Evolutionary conservation across 2,888 invertebrate species (phyloP), one percentile per base, ranked within the genome.

Genomic region (Caenorhabditis sp.): DNA sequence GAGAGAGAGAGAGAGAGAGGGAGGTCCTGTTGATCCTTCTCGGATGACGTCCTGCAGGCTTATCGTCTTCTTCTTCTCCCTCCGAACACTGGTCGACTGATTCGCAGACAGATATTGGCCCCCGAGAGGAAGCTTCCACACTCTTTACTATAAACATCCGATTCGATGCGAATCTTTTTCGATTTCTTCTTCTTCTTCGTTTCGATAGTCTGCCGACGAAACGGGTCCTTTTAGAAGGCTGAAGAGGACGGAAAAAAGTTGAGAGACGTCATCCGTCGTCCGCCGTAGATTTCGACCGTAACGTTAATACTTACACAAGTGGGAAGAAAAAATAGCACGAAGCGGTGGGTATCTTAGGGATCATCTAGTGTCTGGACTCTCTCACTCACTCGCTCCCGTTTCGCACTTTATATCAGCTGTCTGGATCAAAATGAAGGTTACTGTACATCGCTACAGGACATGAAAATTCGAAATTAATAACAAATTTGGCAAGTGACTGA

Each of bases 31-130:
- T 70, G 61, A 51, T 61, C 70, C 53, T 44, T 18, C 18, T 35
- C 44, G 44, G 70, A 61, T 71, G 70, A 71, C 70, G 70, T 71
- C 50, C 50, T 22, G 22, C 15, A 53, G 56, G 37, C 26, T 26
- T 26, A 44, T 72, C 40, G 40, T 40, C 11, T 35, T 40, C 60
- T 37, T 24, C 51, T 40, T 40, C 11, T 35, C 53, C 60, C 50
- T 24, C 51, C 37, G 71, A 64, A 72, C 71, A 72, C 62, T 72
- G 71, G 62, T 64, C 55, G 24, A 35, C 55, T 55, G 53, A 55
- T 64, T 64, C 44, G 53, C 32, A 32, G 32, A 37, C 47, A 53
- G 60, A 37, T 62, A 28, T 18, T 15, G 15, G 15, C 15, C 47
- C 32, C 18, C 68, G n/a, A n/a, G n/a, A n/a, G n/a, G n/a, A n/a